These are phyloP conservation scores for Odobenus rosmarus DNA, from an alignment of 2,113 vertebrate species.

Conservation along the genomic window DNA sequence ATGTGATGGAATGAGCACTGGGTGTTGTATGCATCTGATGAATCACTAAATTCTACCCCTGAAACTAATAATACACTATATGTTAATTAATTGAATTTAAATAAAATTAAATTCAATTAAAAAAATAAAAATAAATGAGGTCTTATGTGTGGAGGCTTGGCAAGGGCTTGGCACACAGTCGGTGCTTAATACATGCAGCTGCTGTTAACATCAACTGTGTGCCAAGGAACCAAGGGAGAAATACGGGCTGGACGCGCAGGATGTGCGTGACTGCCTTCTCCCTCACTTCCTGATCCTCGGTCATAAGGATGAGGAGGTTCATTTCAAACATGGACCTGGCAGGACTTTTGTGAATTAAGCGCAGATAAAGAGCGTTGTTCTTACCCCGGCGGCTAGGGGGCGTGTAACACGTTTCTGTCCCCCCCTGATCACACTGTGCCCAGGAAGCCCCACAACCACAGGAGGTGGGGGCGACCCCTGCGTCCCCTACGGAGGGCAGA, in stretches of 20 bases:
- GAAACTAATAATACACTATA: neutral
- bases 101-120: neutral
- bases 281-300: neutral
- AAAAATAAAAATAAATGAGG: neutral
- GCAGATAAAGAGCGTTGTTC: neutral
- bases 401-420: neutral
- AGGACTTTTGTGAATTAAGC: neutral
- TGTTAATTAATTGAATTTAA: neutral
- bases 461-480: too few species aligned
- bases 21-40: neutral
- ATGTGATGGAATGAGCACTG: neutral
- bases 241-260: accelerated
- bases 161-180: neutral
- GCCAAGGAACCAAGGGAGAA: neutral
- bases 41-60: neutral
- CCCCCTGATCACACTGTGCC: neutral
- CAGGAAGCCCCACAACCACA: accelerated
- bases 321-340: neutral
- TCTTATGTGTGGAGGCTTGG: neutral
- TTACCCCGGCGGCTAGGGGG: accelerated
- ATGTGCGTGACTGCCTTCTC: neutral
- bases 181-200: neutral
- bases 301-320: neutral
- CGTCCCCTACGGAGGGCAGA: too few species aligned
- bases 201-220: neutral